Evolutionary conservation across 2,888 invertebrate genomes (phyloP).

Genomic region (Eupithecia pulchellata): DNA sequence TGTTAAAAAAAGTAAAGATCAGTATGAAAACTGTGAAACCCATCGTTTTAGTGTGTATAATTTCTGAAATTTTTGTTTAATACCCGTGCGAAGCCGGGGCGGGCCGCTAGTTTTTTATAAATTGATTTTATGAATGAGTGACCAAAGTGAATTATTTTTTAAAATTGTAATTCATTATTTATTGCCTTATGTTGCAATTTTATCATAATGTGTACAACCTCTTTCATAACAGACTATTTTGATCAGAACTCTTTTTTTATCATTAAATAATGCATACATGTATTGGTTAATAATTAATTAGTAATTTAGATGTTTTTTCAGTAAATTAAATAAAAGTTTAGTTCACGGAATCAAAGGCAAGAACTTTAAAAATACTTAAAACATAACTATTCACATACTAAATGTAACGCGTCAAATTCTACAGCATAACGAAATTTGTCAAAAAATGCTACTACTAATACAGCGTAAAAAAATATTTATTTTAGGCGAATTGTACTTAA

Average conservation of each 20-base stretch:
- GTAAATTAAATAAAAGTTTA: background rate
- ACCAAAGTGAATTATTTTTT: background rate
- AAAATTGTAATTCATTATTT: slow-evolving; percentile 4
- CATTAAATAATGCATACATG: background rate
- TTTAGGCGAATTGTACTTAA: slow-evolving; percentile 45
- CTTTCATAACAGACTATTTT: background rate
- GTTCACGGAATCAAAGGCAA: slow-evolving; percentile 30
- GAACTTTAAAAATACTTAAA: slow-evolving; percentile 44
- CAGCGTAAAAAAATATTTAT: slow-evolving; percentile 54
- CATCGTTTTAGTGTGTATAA: no score
- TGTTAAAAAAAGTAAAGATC: no score
- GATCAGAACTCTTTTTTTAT: background rate
- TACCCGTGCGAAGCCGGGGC: no score
- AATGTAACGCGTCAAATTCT: slow-evolving; percentile 50
- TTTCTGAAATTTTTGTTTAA: no score
- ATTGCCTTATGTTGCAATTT: background rate
- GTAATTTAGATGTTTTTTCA: background rate
- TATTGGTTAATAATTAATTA: background rate
- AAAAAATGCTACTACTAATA: slow-evolving; percentile 55
- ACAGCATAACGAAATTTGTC: slow-evolving; percentile 36
- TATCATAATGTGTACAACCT: background rate
- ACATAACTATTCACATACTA: slow-evolving; percentile 54
- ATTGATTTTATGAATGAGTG: background rate
- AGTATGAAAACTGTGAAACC: no score
- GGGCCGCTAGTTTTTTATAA: no score